Evolutionary conservation across 2,888 invertebrate species (phyloP).

Genomic region (Heliothis peltigera): DNA sequence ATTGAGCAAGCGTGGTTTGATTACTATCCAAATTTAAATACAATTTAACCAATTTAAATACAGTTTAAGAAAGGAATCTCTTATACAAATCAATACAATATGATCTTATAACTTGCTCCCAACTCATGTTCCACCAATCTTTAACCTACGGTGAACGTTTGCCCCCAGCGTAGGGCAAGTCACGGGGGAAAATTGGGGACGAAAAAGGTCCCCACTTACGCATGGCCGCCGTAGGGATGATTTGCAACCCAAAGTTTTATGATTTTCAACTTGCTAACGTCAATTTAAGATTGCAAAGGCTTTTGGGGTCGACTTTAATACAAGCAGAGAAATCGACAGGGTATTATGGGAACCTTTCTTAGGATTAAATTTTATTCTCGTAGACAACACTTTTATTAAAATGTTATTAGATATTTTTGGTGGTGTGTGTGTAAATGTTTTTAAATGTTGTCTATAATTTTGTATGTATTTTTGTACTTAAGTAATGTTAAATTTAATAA

Average conservation of each 20-base stretch:
- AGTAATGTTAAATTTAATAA: no score
- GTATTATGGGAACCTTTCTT: slow-evolving; percentile 50
- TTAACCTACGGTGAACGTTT: slow-evolving; percentile 37
- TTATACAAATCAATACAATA: not conserved
- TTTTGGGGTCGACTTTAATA: slow-evolving; percentile 53
- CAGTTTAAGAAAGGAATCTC: not conserved
- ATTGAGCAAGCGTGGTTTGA: no score
- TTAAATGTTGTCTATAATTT: slow-evolving; percentile 2
- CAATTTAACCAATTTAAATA: no score
- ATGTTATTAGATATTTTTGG: slow-evolving; percentile 27
- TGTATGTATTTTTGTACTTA: not conserved
- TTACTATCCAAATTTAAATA: no score
- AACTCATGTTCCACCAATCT: slow-evolving; percentile 27
- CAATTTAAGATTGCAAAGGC: slow-evolving; percentile 59
- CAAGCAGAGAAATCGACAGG: slow-evolving; percentile 28
- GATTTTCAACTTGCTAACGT: slow-evolving; percentile 54
- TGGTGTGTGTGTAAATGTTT: slow-evolving; percentile 29
- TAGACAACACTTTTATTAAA: slow-evolving; percentile 43
- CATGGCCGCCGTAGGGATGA: slow-evolving; percentile 55
- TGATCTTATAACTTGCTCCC: slow-evolving; percentile 22
- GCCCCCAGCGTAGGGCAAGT: slow-evolving; percentile 51
- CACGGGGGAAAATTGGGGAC: slow-evolving; percentile 60
- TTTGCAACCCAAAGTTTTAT: slow-evolving; percentile 61
- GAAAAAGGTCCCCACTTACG: slow-evolving; percentile 58
- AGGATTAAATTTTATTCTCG: slow-evolving; percentile 33